phyloP scores from a whole-genome alignment of 2,797 vertebrate species.

The Calcarius lapponicus region DNA sequence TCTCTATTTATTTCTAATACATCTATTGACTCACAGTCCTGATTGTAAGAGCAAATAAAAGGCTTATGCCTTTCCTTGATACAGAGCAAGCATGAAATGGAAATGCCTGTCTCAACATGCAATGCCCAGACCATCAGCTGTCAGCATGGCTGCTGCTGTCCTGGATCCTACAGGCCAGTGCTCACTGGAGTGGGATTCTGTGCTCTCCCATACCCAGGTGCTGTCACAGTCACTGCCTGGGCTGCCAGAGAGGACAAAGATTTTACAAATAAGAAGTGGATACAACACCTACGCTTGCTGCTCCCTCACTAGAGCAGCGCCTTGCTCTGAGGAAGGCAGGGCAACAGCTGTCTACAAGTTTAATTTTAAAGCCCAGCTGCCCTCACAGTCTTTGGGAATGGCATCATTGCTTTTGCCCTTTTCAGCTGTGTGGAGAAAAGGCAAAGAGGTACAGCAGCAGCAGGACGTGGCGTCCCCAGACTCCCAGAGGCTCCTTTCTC shows the following conservation, averaged over 20 bases:
- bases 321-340: neutral
- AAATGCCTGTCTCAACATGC: neutral
- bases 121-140: neutral
- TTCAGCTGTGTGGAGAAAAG: neutral
- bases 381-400: neutral
- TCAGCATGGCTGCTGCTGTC: neutral
- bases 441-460: neutral
- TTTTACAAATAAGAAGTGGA: neutral
- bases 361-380: neutral
- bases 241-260: neutral
- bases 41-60: neutral
- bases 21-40: neutral
- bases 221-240: neutral
- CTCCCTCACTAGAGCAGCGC: neutral
- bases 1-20: neutral
- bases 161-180: neutral
- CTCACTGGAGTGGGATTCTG: neutral
- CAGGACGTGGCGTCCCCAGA: neutral
- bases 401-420: neutral
- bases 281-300: neutral
- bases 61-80: neutral
- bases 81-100: fast-evolving
- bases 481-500: neutral
- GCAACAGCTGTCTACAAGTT: neutral
- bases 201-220: neutral